Percentiles rank a stretch among this genome's conserved stretches.
Conservation (phyloP, 2,113 vertebrate species). For the Lepidothrix coronata region DNA sequence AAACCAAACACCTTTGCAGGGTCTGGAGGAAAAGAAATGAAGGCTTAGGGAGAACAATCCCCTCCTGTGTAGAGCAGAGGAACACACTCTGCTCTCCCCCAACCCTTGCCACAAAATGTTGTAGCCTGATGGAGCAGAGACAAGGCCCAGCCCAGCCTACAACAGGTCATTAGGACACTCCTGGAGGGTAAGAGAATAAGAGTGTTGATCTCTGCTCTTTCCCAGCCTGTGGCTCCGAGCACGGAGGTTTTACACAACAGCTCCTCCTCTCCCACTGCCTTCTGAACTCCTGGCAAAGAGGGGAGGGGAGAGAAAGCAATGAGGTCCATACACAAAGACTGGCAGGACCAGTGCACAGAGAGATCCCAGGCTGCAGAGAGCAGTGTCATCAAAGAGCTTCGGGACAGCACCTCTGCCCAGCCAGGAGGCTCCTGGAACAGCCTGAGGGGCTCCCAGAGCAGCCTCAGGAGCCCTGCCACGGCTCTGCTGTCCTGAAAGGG, state of each 20-base stretch:
- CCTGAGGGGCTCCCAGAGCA: no score
- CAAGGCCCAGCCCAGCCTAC: neutral
- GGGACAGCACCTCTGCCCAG: neutral
- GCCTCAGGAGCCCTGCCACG: neutral
- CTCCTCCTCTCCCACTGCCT: neutral
- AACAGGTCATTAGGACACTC: neutral
- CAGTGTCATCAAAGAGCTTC: neutral
- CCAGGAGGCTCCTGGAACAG: neutral
- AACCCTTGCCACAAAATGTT: fast-evolving
- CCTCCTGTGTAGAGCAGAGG: neutral
- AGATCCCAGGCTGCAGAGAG: neutral
- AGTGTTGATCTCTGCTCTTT: neutral
- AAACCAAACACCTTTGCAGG: neutral
- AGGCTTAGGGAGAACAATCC: neutral
- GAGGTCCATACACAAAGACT: fast-evolving
- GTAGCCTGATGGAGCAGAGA: neutral
- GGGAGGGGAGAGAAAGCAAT: neutral
- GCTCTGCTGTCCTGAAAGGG: neutral
- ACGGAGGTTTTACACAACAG: neutral
- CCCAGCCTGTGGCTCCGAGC: neutral
- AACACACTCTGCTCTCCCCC: neutral
- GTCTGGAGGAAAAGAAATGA: neutral
- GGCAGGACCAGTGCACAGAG: neutral
- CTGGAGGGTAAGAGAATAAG: neutral
- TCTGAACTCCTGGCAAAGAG: neutral